Base-by-base conservation (phyloP, 2,888 invertebrate species). In the Alsophila aescularia region DNA sequence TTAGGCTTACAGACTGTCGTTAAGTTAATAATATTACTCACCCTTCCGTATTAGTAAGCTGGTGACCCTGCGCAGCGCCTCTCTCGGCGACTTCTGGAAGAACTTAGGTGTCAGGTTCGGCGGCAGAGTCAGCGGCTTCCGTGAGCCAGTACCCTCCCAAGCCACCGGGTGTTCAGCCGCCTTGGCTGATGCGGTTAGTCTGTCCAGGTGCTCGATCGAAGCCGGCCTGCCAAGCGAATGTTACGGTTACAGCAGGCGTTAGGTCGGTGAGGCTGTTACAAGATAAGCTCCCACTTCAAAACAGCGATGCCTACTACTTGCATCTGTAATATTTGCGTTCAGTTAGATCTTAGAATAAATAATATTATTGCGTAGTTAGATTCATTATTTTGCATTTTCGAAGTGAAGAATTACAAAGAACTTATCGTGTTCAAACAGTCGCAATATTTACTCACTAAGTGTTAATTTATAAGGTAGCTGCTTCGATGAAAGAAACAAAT, bases 101-200 rank as follows among this genome's bases (percentile, higher is more conserved):
- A 97, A 97, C 88, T 96, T 96, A 73, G 97, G 97, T 65, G 96
- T 96, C 77, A 97, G 92, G 92, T 97, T 97, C 56, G 97, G 97
- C 49, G 97, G 97, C 75, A 97, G 92, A n/a, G 97, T 97, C 65
- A 96, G 92, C 4, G 97, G 97, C 79, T 97, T 97, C 75, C 96
- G 93, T 63, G 90, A 93, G 75, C 75, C 94, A 61, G 93, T 74
- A 56, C 85, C 83, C 42, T 92, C 90, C 90, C 92, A 91, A 0
- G 91, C 77, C 60, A 90, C 92, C 68, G 86, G 90, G 82, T 85
- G 93, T 86, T 87, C 90, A 79, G 92, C 73, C 67, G 85, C 75
- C 72, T 90, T 90, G 10, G 90, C 79, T 12, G 88, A 85, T 32
- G 93, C 84, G 24, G 93, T 92, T 80, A 96, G 90, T 72, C 96